A percentile compares a stretch with the other conserved stretches of the same genome.
Evolutionary conservation across 2,113 vertebrate species (phyloP).

Genomic region (Rhinopithecus roxellana): DNA sequence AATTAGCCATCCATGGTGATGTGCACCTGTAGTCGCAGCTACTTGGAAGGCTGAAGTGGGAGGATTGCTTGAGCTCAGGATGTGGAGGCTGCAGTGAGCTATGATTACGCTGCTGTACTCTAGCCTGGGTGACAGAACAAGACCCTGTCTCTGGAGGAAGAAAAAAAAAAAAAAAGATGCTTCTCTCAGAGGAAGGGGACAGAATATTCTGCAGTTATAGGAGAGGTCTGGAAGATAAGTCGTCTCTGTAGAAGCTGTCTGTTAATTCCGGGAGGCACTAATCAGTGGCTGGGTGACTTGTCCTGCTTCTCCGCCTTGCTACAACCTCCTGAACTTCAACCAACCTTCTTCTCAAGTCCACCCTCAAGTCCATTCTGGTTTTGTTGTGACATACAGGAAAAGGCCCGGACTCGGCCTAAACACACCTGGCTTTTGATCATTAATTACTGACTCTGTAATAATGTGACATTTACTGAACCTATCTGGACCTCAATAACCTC

Average conservation of each 20-base stretch:
- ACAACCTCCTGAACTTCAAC: not conserved
- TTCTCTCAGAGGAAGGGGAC: not conserved
- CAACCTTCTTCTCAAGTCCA: not conserved
- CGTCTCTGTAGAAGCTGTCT: rapidly evolving
- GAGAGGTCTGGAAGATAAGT: rapidly evolving
- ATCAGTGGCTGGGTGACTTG: not conserved
- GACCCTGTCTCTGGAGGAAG: too few species aligned
- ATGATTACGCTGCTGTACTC: too few species aligned
- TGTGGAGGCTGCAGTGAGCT: too few species aligned
- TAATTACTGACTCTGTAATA: not conserved
- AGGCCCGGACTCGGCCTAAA: not conserved
- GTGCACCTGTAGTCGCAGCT: too few species aligned
- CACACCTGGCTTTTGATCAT: not conserved
- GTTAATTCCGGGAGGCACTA: not conserved
- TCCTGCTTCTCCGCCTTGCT: not conserved
- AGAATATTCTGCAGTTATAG: not conserved
- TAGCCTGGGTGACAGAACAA: too few species aligned
- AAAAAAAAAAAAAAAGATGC: not conserved
- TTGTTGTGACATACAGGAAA: rapidly evolving
- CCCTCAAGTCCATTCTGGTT: not conserved
- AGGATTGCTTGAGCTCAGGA: too few species aligned
- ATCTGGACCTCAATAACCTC: not conserved
- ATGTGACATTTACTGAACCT: not conserved
- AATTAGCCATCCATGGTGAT: too few species aligned
- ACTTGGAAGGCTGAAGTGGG: too few species aligned